Base-by-base conservation (phyloP, 2,888 invertebrate genomes). In the Shargacucullia verbasci region DNA sequence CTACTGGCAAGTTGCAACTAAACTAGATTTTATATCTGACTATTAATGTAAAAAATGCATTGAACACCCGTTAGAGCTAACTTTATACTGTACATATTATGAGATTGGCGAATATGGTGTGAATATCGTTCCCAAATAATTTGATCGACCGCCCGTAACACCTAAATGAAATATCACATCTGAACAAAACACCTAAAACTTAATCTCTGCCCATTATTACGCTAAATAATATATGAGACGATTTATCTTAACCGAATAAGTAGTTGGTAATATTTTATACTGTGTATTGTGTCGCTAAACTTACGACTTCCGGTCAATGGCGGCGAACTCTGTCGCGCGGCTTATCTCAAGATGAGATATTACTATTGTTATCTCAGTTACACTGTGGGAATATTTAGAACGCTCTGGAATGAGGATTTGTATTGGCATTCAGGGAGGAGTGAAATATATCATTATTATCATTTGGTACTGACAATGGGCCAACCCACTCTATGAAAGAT, bases 171-270 rank as follows among this genome's bases (percentile, higher is more conserved):
- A 0, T 67, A 66, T 64, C 73, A 35, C 66, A 50, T 85, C 78
- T 80, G 56, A 37, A 41, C 4, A 34, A 41, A 41, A 48, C 13
- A 55, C n/a, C n/a, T 14, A 59, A 65, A 62, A 56, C 58, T 62
- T 86, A 84, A 37, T 89, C 90, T 87, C 46, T 86, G 85, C 13
- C 45, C 61, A 78, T 85, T 86, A 87, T 87, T 86, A 88, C 86
- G 79, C 86, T 88, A 87, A 86, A 86, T 90, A 89, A 91, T 89
- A 90, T 90, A 90, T 89, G 90, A 86, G 87, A 81, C 87, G 84
- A 91, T 91, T 90, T 82, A 86, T 92, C 91, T 88, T 82, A 77
- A 81, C 88, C 86, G 84, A 89, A 89, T 89, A 88, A 87, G 83
- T 83, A 83, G 81, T 79, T 78, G 76, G 86, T 82, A 86, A 88